phyloP scores from a whole-genome alignment of 2,797 vertebrate genomes.

The Gobionotothen gibberifrons region DNA sequence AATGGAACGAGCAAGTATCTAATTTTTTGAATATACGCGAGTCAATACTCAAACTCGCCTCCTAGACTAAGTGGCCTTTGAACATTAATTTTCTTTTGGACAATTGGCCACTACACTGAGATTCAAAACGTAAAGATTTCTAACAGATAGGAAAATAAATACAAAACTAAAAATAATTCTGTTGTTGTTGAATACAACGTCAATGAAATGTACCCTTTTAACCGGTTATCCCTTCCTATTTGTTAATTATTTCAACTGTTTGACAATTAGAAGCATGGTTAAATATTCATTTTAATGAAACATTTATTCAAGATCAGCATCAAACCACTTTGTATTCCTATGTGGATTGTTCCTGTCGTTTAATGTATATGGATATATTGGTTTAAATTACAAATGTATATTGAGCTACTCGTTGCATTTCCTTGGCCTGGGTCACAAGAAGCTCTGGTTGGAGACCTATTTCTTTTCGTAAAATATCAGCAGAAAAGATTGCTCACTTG shows the following conservation, averaged over 20 bases:
- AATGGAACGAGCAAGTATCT: too few relatives aligned
- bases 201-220: background rate
- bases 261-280: background rate
- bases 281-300: background rate
- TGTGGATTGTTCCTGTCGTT: background rate
- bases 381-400: background rate
- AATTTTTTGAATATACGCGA: too few relatives aligned
- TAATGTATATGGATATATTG: background rate
- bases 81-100: too few relatives aligned
- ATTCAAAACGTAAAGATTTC: too few relatives aligned
- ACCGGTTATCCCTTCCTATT: background rate
- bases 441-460: too few relatives aligned
- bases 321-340: background rate
- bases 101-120: too few relatives aligned
- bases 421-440: background rate
- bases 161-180: too few relatives aligned
- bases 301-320: background rate
- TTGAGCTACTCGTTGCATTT: background rate
- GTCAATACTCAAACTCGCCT: too few relatives aligned
- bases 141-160: too few relatives aligned
- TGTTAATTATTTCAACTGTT: background rate
- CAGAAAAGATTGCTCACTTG: constrained; percentile 87
- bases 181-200: too few relatives aligned
- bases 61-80: too few relatives aligned
- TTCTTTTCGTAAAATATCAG: constrained; percentile 2